These are phyloP conservation scores for Calidris pygmaea DNA, from an alignment of 2,113 vertebrate species.

Conservation along the genomic window DNA sequence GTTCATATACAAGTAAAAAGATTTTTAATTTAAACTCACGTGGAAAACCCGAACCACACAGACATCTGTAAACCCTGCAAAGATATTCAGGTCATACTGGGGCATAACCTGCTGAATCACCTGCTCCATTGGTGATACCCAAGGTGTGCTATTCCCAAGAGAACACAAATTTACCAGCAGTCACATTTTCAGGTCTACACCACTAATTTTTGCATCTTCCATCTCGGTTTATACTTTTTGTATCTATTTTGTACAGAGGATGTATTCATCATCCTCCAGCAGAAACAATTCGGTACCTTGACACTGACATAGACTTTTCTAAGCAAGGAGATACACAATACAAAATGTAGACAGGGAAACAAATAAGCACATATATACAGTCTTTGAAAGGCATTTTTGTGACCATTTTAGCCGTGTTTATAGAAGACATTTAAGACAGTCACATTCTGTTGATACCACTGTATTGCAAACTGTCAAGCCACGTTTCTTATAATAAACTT, in stretches of 20 bases:
- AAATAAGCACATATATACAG: not conserved
- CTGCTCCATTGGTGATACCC: not conserved
- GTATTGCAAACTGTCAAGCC: not conserved
- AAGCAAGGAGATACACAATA: not conserved
- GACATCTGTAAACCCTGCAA: not conserved
- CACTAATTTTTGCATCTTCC: not conserved
- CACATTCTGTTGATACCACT: not conserved
- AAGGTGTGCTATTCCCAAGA: not conserved
- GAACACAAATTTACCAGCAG: not conserved
- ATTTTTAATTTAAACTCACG: not conserved
- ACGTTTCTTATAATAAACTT: not conserved
- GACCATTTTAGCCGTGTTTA: not conserved
- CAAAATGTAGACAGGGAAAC: not conserved
- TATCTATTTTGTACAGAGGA: not conserved
- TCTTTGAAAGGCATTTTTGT: not conserved
- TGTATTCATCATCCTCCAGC: not conserved
- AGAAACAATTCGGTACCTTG: not conserved
- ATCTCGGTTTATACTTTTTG: not conserved
- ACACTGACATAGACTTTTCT: not conserved
- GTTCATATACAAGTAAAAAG: not conserved
- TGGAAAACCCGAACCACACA: not conserved
- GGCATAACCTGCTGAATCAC: not conserved
- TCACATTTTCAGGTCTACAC: not conserved
- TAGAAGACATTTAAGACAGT: not conserved
- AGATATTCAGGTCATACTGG: not conserved